Percentiles rank a stretch among this genome's conserved stretches.
These are phyloP conservation scores for Hyppa rectilinea DNA, from an alignment of 2,888 invertebrate species.

Conservation along the genomic window DNA sequence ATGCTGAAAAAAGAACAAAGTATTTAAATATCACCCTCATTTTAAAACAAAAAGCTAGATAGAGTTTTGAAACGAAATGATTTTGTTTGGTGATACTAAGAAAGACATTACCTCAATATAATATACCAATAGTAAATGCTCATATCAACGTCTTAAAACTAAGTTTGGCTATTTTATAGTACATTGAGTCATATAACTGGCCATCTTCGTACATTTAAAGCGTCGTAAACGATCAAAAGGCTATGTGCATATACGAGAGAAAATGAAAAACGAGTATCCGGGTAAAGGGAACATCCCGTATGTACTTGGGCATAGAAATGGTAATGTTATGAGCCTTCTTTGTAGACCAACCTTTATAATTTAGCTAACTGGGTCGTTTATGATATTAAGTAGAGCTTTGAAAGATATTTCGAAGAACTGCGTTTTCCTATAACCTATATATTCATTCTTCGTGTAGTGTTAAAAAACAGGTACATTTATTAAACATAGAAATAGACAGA, in stretches of 20 bases:
- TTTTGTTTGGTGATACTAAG: not conserved
- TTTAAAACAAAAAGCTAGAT: not conserved
- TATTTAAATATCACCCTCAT: no score
- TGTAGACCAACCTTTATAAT: conserved; percentile 43
- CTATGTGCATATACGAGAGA: conserved; percentile 2
- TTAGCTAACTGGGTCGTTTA: conserved; percentile 14
- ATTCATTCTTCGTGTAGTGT: not conserved
- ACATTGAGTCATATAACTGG: conserved; percentile 29
- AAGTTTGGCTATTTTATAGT: conserved; percentile 35
- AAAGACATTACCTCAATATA: conserved; percentile 14
- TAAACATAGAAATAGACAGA: not conserved
- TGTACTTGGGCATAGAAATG: conserved; percentile 34
- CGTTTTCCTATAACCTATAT: conserved; percentile 3
- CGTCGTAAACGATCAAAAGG: conserved; percentile 46
- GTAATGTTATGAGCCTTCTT: conserved; percentile 34
- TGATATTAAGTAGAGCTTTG: conserved; percentile 25
- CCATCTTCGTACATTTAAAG: conserved; percentile 36
- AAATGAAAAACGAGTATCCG: conserved; percentile 46
- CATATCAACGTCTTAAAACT: conserved; percentile 23
- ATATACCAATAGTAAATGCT: not conserved
- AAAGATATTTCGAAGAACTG: conserved; percentile 34
- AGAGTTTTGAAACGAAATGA: not conserved
- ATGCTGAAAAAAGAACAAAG: no score
- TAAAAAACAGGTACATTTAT: not conserved
- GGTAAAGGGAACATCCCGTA: conserved; percentile 49